These are phyloP conservation scores for Antitype chi DNA, from an alignment of 2,888 invertebrate species.

Conservation along the genomic window DNA sequence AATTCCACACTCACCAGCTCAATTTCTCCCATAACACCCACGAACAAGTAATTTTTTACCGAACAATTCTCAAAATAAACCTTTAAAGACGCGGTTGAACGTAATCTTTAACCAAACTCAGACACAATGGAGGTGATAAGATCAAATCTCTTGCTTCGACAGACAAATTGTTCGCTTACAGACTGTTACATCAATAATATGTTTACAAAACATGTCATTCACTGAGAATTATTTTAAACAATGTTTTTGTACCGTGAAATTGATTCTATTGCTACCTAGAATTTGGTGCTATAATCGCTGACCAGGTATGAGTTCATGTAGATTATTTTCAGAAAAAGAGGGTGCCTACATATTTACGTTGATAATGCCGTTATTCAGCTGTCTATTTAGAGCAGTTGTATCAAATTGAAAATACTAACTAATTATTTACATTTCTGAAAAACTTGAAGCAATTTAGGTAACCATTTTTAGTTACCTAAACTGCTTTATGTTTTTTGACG, in stretches of 20 bases:
- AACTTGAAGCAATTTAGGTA: neutral
- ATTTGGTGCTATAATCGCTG: conserved; percentile 54
- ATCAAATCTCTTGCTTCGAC: conserved; percentile 83
- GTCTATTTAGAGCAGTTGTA: neutral
- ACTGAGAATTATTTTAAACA: conserved; percentile 76
- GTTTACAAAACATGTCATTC: conserved; percentile 89
- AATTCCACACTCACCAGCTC: conserved; percentile 49
- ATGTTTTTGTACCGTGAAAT: conserved; percentile 83
- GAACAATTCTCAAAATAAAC: conserved; percentile 76
- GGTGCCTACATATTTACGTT: neutral
- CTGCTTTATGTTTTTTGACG: too few species aligned
- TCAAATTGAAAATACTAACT: neutral
- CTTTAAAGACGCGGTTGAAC: conserved; percentile 70
- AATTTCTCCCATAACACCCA: conserved; percentile 63
- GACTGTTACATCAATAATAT: conserved; percentile 78
- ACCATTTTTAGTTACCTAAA: neutral
- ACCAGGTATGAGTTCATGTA: conserved; percentile 17
- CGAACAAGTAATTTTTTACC: conserved; percentile 64
- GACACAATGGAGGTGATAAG: conserved; percentile 86
- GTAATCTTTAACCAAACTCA: conserved; percentile 79
- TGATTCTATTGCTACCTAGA: conserved; percentile 77
- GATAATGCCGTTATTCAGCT: neutral
- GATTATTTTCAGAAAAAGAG: neutral
- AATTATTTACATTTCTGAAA: neutral
- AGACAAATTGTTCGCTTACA: conserved; percentile 85